Conservation (phyloP, 1,140 invertebrate genomes). For the Drosophila aff. region DNA sequence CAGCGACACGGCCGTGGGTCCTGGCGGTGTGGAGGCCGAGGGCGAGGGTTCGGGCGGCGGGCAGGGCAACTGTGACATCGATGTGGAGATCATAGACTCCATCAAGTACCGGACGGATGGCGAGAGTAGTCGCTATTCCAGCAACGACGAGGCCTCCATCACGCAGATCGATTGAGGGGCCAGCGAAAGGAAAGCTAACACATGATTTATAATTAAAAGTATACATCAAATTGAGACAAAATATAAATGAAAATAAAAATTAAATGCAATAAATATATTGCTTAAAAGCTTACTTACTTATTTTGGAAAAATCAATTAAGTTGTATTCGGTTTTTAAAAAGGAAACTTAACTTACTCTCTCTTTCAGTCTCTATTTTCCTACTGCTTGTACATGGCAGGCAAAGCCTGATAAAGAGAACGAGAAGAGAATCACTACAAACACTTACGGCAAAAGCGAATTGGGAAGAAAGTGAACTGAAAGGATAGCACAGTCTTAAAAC, state of each 20-base stretch:
- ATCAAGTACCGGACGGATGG: conserved; percentile 81
- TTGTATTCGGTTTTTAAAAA: too few species aligned
- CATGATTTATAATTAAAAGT: background rate
- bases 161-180: conserved; percentile 73
- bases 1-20: conserved; percentile 41
- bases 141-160: conserved; percentile 80
- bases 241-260: background rate
- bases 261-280: background rate
- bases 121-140: conserved; percentile 78
- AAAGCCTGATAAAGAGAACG: background rate
- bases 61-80: conserved; percentile 76
- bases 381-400: background rate
- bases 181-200: background rate
- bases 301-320: background rate
- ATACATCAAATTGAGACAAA: too few species aligned
- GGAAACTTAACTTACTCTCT: background rate
- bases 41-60: conserved; percentile 24
- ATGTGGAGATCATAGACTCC: conserved; percentile 84
- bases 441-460: too few species aligned
- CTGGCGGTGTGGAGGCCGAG: conserved; percentile 11
- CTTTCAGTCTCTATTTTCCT: too few species aligned
- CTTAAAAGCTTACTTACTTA: background rate
- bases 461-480: background rate
- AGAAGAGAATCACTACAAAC: too few species aligned
- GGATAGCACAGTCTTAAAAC: too few species aligned